Evolutionary conservation across 2,113 vertebrate species (phyloP).

Genomic region (Siniperca chuatsi): DNA sequence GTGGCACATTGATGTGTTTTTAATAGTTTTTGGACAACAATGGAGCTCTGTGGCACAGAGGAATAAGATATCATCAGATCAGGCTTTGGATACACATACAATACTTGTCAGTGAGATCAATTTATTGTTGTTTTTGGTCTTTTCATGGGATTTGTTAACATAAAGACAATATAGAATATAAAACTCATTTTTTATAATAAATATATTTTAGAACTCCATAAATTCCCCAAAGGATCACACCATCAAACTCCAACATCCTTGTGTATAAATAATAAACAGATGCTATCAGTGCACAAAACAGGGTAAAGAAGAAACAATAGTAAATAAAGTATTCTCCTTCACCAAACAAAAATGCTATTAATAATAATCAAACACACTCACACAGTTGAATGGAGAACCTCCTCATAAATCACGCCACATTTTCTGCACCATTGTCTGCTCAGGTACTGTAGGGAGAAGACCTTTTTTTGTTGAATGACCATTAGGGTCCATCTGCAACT

Average conservation of each 20-base stretch:
- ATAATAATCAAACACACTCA: conserved; percentile 1
- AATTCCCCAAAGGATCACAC: conserved; percentile 4
- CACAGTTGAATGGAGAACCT: neutral
- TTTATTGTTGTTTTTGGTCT: neutral
- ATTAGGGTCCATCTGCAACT: conserved; percentile 32
- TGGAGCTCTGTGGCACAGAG: neutral
- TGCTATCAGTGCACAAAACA: conserved; percentile 1
- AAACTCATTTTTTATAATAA: neutral
- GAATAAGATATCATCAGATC: neutral
- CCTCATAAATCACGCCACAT: conserved; percentile 63
- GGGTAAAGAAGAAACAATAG: conserved; percentile 12
- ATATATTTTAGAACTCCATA: neutral
- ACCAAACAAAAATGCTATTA: neutral
- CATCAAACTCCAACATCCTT: neutral
- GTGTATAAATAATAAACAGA: conserved; percentile 7
- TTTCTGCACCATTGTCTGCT: conserved; percentile 40
- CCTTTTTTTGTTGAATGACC: conserved; percentile 59
- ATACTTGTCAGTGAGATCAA: neutral
- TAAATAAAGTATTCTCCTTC: neutral
- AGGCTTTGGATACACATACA: neutral
- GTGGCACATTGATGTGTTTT: neutral
- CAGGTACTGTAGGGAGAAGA: conserved; percentile 53
- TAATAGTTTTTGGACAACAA: too few species aligned
- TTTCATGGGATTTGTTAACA: neutral
- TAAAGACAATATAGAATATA: neutral